A percentile compares a stretch with the other conserved stretches of the same genome.
These are phyloP conservation scores for Barnardius zonarius DNA, from an alignment of 2,113 vertebrate genomes.

Conservation along the genomic window DNA sequence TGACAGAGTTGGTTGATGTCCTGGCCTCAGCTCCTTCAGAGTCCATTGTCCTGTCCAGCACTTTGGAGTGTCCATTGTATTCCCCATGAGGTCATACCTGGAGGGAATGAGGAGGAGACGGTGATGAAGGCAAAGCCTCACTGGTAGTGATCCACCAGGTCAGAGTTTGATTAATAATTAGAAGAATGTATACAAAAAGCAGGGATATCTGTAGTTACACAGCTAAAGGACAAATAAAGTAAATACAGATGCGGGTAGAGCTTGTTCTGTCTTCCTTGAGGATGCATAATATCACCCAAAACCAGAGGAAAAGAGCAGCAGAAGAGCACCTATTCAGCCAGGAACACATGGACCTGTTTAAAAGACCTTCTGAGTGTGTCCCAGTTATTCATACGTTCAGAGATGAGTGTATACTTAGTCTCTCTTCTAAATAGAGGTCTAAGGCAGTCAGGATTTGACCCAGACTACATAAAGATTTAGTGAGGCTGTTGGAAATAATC, in stretches of 20 bases:
- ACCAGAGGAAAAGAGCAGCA: not conserved
- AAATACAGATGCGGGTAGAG: not conserved
- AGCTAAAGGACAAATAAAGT: not conserved
- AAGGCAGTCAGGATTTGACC: slow-evolving; percentile 17
- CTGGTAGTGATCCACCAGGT: not conserved
- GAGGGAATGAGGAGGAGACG: not conserved
- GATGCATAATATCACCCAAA: not conserved
- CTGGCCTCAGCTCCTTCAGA: not conserved
- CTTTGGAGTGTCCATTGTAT: not conserved
- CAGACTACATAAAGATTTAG: not conserved
- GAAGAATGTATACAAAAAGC: not conserved
- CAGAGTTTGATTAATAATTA: not conserved
- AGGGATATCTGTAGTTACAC: not conserved
- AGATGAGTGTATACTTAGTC: slow-evolving; percentile 13
- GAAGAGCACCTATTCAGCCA: not conserved
- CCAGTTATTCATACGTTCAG: not conserved
- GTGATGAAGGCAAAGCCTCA: not conserved
- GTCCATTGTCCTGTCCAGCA: not conserved
- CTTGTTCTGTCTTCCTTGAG: not conserved
- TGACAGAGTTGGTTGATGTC: not conserved
- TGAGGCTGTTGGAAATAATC: not conserved
- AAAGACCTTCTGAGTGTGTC: not conserved
- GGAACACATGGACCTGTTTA: not conserved
- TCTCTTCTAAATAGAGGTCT: not conserved
- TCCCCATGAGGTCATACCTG: not conserved